Base-by-base conservation (phyloP, 1,140 invertebrate genomes). In the Halictus rubicundus region DNA sequence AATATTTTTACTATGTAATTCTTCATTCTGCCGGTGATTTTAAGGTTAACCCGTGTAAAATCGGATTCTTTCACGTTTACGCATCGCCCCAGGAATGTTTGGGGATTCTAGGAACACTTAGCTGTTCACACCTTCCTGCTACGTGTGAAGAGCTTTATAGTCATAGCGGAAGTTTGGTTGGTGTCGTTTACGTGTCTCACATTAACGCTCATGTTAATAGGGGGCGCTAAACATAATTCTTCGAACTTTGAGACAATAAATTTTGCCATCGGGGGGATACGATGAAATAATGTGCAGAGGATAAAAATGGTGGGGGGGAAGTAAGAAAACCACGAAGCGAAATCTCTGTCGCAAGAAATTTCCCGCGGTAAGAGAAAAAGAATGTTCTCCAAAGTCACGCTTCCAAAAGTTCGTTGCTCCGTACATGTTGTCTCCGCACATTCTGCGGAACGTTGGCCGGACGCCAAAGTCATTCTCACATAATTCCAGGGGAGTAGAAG, bases 381-480 rank as follows among this genome's bases (percentile, higher is more conserved):
- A 86, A 76, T 72, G 64, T 80, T 75, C 64, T 60, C 21, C 83
- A 49, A 82, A 80, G 80, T 85, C 77, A 80, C 77, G 77, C 78
- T 78, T 77, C 23, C 74, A 46, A 83, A 85, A 86, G 85, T 86
- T 86, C 85, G 84, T 86, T 86, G 85, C 84, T 74, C 84, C 77
- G 81, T 86, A 80, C 72, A 74, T 78, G 85, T 78, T 86, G 84
- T 86, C 84, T 72, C 77, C 76, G 84, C 73, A 59, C 77, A 80
- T 79, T 83, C 84, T 84, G 65, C 49, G 79, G 79, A 65, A 78
- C 71, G 39, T 75, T 87, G 85, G 85, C 72, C 21, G 57, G 39
- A 54, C 76, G 85, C 85, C 84, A 87, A 81, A 86, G 84, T 86
- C 84, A 87, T 87, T 86, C 84, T 87, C 85, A 81, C 84, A 86